phyloP scores from a whole-genome alignment of 2,113 vertebrate genomes.

The Callospermophilus lateralis region DNA sequence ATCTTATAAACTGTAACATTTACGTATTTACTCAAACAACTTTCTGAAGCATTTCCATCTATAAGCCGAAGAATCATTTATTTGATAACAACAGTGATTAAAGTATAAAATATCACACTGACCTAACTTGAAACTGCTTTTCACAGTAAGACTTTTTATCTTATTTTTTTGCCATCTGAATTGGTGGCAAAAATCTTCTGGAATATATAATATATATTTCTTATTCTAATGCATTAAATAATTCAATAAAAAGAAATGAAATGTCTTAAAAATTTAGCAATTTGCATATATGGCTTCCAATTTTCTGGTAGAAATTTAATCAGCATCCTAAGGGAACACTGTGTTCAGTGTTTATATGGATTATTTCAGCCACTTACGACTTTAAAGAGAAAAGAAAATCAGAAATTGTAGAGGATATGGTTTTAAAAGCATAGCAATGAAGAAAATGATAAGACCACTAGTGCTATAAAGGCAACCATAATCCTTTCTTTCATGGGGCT shows the following conservation, averaged over 20 bases:
- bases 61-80: background rate
- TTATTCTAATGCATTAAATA: background rate
- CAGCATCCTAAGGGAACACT: background rate
- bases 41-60: background rate
- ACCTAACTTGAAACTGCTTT: background rate
- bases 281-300: background rate
- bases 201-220: background rate
- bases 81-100: background rate
- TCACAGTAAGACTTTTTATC: background rate
- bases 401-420: background rate
- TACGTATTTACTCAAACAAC: background rate
- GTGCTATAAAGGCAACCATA: background rate
- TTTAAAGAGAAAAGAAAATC: conserved; percentile 14
- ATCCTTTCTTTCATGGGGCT: background rate
- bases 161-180: background rate
- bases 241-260: conserved; percentile 30
- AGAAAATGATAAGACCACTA: background rate
- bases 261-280: background rate
- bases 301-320: conserved; percentile 24
- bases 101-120: background rate
- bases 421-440: background rate
- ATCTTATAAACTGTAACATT: background rate
- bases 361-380: background rate
- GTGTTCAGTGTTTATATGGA: background rate
- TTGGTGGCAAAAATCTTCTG: background rate